phyloP scores from a whole-genome alignment of 2,888 invertebrate species.

The Hypselothyrea guttata region DNA sequence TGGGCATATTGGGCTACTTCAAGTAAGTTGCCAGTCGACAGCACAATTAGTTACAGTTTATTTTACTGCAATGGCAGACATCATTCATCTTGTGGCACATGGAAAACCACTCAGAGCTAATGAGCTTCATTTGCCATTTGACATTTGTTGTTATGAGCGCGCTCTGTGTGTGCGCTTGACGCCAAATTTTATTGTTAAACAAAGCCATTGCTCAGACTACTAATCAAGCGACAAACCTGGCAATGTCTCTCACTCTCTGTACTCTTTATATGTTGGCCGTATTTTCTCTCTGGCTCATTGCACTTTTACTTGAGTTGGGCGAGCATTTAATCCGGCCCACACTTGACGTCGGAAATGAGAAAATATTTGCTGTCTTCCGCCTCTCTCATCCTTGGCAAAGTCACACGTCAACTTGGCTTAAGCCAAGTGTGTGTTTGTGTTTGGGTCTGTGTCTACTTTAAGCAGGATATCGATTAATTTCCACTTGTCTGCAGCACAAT shows the following conservation, averaged over 20 bases:
- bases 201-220: conserved; percentile 46
- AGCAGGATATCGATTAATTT: conserved; percentile 76
- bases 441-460: conserved; percentile 41
- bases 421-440: conserved; percentile 30
- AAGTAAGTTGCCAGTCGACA: conserved; percentile 91
- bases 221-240: too few species aligned
- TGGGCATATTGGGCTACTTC: conserved; percentile 92
- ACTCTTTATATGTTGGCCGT: conserved; percentile 4
- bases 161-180: conserved; percentile 44
- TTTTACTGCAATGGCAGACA: conserved; percentile 1
- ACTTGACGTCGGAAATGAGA: conserved; percentile 65
- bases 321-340: conserved; percentile 42
- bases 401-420: conserved; percentile 36
- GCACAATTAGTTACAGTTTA: conserved; percentile 13
- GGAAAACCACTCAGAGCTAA: conserved; percentile 53
- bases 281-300: conserved; percentile 38
- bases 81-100: conserved; percentile 12
- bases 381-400: neutral
- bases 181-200: conserved; percentile 61
- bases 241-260: neutral
- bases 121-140: conserved; percentile 29
- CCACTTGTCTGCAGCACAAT: conserved; percentile 71
- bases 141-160: conserved; percentile 33
- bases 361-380: conserved; percentile 47
- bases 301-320: conserved; percentile 38